Conservation (phyloP, 2,113 vertebrate genomes). For the Tyto alba region DNA sequence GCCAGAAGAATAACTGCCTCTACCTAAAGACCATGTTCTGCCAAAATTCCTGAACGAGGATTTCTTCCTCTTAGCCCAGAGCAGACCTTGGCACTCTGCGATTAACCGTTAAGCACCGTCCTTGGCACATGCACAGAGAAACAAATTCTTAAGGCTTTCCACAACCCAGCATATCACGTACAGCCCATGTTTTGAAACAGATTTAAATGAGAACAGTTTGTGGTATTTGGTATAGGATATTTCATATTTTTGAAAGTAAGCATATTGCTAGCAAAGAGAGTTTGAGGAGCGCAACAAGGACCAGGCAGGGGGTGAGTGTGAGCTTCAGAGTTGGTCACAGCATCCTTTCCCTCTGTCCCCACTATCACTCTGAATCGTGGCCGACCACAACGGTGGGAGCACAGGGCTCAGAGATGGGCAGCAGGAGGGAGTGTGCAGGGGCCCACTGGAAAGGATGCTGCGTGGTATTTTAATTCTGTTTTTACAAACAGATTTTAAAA, state of each 20-base stretch:
- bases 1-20: neutral
- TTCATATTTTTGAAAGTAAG: neutral
- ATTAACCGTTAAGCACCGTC: neutral
- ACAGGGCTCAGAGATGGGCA: neutral
- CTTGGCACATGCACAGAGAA: neutral
- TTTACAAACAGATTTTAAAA: neutral
- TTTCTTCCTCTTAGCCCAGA: neutral
- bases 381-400: fast-evolving
- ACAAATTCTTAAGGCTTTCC: neutral
- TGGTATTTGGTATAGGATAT: neutral
- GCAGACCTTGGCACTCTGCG: neutral
- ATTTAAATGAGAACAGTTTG: neutral
- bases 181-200: neutral
- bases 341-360: neutral
- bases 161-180: neutral
- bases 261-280: neutral
- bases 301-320: fast-evolving
- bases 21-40: neutral
- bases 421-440: neutral
- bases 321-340: neutral
- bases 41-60: neutral
- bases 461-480: fast-evolving
- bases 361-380: fast-evolving
- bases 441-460: neutral
- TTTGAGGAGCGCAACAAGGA: neutral